Conservation (phyloP, 2,797 vertebrate genomes). For the Hemitrygon akajei region DNA sequence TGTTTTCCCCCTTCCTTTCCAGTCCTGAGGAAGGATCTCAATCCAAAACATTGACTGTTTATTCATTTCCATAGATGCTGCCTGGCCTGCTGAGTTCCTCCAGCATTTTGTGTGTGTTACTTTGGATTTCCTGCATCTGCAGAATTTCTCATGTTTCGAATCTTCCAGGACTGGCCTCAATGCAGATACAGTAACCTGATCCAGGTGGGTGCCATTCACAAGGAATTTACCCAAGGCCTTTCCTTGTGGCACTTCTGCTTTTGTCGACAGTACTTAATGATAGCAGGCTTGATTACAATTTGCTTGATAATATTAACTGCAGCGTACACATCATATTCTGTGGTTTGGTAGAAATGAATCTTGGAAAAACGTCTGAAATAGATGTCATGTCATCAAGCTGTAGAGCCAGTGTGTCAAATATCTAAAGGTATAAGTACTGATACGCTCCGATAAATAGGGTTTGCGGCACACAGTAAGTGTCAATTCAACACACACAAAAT, state of each 20-base stretch:
- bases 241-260: background rate
- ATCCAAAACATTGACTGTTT: no score
- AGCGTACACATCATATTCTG: background rate
- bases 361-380: background rate
- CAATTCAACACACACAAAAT: background rate
- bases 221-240: no score
- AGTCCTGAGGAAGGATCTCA: no score
- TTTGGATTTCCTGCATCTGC: no score
- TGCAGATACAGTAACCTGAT: no score
- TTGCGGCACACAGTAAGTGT: background rate
- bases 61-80: no score
- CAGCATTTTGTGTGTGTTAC: no score
- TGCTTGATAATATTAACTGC: background rate
- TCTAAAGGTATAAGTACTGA: background rate
- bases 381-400: background rate
- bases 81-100: no score
- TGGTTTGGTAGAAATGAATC: background rate
- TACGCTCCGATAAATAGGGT: background rate
- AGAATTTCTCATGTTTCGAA: no score
- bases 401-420: background rate
- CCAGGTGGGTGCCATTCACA: no score
- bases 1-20: no score
- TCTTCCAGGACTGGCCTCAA: no score
- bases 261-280: background rate
- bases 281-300: background rate